Evolutionary conservation across 2,113 vertebrate species (phyloP).

Genomic region (Haplotaxodon microlepis): DNA sequence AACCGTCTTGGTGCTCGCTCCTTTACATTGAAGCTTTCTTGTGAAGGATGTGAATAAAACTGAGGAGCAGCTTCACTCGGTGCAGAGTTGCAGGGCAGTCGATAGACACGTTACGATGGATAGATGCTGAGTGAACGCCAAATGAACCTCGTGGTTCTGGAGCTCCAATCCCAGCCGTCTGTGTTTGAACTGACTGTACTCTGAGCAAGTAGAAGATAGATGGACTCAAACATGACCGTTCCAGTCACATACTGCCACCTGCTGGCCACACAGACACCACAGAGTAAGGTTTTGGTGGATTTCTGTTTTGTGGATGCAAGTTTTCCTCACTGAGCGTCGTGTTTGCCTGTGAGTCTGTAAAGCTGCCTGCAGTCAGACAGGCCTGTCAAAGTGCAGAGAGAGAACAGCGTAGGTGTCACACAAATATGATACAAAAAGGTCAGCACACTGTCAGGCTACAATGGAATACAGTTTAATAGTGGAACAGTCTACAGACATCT

Average conservation of each 20-base stretch:
- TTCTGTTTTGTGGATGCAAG: not conserved
- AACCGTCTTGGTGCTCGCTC: not conserved
- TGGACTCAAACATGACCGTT: not conserved
- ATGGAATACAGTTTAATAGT: not conserved
- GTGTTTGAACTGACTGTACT: not conserved
- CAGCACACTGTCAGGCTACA: not conserved
- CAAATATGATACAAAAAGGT: not conserved
- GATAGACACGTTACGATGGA: accelerated
- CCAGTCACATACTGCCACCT: conserved; percentile 67
- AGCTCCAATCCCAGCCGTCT: not conserved
- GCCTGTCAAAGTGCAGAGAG: not conserved
- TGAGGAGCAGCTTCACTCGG: not conserved
- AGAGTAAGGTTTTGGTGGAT: not conserved
- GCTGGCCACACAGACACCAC: conserved; percentile 12
- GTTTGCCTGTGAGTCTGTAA: not conserved
- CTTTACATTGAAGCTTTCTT: not conserved
- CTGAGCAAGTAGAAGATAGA: not conserved
- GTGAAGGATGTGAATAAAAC: not conserved
- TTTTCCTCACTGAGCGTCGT: not conserved
- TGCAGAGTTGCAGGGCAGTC: not conserved
- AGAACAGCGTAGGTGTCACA: not conserved
- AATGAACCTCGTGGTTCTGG: not conserved
- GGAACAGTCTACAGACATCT: not conserved
- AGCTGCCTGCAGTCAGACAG: not conserved
- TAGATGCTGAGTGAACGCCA: not conserved